phyloP scores from a whole-genome alignment of 1,140 invertebrate species.

The Megalopta genalis region DNA sequence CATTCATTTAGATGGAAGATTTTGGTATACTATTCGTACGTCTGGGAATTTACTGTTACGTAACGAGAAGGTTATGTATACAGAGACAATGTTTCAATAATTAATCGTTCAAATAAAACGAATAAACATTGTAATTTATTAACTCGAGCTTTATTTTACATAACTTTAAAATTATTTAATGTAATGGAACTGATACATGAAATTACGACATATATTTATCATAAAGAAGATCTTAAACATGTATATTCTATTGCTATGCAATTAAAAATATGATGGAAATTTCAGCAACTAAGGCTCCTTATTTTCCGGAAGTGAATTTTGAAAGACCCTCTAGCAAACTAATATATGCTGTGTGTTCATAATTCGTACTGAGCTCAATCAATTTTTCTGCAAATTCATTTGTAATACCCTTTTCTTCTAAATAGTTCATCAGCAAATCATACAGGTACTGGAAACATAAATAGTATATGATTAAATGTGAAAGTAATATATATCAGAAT shows the following conservation, averaged over 20 bases:
- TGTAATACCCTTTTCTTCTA: constrained; percentile 95
- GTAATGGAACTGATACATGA: neutral
- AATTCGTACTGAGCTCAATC: constrained; percentile 90
- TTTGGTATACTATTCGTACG: too few species aligned
- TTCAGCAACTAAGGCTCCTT: constrained; percentile 59
- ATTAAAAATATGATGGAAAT: constrained; percentile 24
- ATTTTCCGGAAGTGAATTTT: constrained; percentile 88
- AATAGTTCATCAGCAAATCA: constrained; percentile 94
- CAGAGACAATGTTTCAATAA: too few species aligned
- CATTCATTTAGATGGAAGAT: too few species aligned
- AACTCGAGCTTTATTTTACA: constrained; percentile 9
- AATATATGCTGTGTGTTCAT: constrained; percentile 95
- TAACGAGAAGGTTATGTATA: too few species aligned
- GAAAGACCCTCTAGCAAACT: constrained; percentile 91
- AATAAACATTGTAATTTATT: neutral
- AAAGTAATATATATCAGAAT: neutral
- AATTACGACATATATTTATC: constrained; percentile 31
- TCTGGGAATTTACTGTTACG: too few species aligned
- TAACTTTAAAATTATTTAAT: neutral
- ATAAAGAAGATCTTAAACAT: constrained; percentile 32
- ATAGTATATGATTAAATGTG: constrained; percentile 8
- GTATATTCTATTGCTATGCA: constrained; percentile 46
- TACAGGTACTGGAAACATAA: constrained; percentile 90
- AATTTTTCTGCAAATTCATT: constrained; percentile 95
- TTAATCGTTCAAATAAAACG: neutral